A percentile compares a stretch with the other conserved stretches of the same genome.
These are phyloP conservation scores for Plusia festucae DNA, from an alignment of 2,888 invertebrate species.

Conservation along the genomic window DNA sequence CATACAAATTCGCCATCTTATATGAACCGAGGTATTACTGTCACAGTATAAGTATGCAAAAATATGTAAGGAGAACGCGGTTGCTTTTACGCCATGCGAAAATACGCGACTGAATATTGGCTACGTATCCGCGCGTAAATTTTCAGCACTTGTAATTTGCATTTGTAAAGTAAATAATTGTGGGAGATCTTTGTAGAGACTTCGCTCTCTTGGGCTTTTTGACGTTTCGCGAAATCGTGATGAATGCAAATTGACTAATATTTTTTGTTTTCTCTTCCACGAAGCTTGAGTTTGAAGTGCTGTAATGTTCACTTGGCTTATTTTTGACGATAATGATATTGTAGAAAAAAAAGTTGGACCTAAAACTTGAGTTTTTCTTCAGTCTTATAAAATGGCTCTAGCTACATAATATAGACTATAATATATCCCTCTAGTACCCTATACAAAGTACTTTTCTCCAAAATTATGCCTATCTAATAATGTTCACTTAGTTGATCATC, in stretches of 20 bases:
- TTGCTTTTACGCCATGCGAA: constrained; percentile 78
- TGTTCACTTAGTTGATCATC: too few species aligned
- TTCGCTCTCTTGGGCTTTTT: constrained; percentile 49
- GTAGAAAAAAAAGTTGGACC: background rate
- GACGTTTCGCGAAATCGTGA: constrained; percentile 36
- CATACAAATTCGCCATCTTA: constrained; percentile 87
- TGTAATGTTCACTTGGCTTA: constrained; percentile 17
- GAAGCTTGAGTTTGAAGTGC: constrained; percentile 28
- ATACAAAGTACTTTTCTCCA: too few species aligned
- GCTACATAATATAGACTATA: too few species aligned
- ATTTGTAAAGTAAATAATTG: constrained; percentile 80
- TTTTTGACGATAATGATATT: background rate
- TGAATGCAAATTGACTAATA: constrained; percentile 46
- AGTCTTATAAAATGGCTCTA: too few species aligned
- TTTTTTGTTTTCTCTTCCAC: constrained; percentile 30
- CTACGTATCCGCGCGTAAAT: constrained; percentile 72
- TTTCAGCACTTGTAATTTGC: constrained; percentile 73
- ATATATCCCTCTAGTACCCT: too few species aligned
- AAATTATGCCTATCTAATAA: too few species aligned
- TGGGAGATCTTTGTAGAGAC: constrained; percentile 60
- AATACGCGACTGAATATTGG: constrained; percentile 71
- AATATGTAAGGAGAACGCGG: constrained; percentile 81
- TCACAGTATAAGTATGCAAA: constrained; percentile 85
- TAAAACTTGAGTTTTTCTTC: background rate
- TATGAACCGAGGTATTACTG: constrained; percentile 83